Conservation (phyloP, 2,797 vertebrate species). For the Anguilla marmorata region DNA sequence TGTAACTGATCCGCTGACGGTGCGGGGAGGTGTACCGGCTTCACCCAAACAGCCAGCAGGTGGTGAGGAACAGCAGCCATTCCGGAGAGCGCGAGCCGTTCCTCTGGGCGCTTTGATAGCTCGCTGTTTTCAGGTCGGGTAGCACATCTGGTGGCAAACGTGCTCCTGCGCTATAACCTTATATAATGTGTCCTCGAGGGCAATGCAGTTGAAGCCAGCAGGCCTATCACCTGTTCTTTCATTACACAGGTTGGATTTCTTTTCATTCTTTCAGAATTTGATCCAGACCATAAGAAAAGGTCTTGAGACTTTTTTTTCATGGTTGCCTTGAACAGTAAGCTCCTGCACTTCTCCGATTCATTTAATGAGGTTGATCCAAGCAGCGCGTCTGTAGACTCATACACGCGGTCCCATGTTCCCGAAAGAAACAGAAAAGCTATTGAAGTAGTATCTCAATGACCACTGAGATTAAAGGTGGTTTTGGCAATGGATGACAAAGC, state of each 20-base stretch:
- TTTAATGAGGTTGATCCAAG: neutral
- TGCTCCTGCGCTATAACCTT: neutral
- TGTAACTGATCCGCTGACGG: slow-evolving; percentile 14
- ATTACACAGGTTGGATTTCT: neutral
- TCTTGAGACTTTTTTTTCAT: neutral
- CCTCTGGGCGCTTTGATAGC: too few relatives aligned
- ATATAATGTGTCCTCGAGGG: neutral
- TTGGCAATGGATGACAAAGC: neutral
- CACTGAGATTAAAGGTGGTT: neutral
- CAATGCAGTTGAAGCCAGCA: neutral
- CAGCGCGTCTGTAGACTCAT: neutral
- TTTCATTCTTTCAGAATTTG: neutral
- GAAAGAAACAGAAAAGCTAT: neutral
- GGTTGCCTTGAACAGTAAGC: neutral
- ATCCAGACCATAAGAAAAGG: neutral
- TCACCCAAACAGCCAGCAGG: neutral
- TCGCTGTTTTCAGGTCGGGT: neutral
- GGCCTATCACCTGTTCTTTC: neutral
- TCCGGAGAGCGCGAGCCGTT: neutral
- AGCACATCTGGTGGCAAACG: neutral
- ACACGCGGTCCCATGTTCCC: neutral
- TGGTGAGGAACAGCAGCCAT: neutral
- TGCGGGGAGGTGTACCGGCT: neutral
- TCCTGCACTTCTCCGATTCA: neutral
- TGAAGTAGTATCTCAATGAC: neutral